These are phyloP conservation scores for Apeira syringaria DNA, from an alignment of 2,888 invertebrate genomes.

Conservation along the genomic window DNA sequence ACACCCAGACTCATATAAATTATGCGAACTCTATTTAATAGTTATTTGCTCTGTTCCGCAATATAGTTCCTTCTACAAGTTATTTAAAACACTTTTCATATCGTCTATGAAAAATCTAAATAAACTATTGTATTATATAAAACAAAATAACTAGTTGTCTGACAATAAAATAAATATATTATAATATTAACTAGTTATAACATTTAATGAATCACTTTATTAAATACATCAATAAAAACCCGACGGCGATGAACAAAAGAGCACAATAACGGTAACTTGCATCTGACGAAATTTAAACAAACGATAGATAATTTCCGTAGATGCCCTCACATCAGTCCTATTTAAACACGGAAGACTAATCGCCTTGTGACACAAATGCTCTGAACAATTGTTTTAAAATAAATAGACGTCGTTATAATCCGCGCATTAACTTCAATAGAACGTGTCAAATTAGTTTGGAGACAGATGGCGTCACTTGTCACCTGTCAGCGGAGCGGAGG, in stretches of 20 bases:
- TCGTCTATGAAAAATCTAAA: too few relatives aligned
- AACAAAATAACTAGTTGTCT: too few relatives aligned
- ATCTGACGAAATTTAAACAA: conserved; percentile 2
- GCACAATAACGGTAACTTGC: conserved; percentile 1
- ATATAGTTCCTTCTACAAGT: too few relatives aligned
- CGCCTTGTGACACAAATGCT: conserved; percentile 30
- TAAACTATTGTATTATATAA: too few relatives aligned
- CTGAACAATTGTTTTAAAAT: conserved; percentile 29
- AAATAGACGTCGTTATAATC: conserved; percentile 34
- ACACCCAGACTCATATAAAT: too few relatives aligned
- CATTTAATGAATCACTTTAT: too few relatives aligned
- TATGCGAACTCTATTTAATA: too few relatives aligned
- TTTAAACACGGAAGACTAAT: conserved; percentile 35
- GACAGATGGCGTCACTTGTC: conserved; percentile 39
- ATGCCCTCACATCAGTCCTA: conserved; percentile 9
- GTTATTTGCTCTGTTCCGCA: too few relatives aligned
- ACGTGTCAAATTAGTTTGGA: conserved; percentile 26
- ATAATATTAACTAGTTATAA: too few relatives aligned
- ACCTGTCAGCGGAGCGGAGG: conserved; percentile 25
- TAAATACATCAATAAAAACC: too few relatives aligned
- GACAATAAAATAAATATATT: too few relatives aligned
- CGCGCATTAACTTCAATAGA: conserved; percentile 30
- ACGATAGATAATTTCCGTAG: conserved; percentile 19
- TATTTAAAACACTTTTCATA: too few relatives aligned
- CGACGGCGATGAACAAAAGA: neutral